phyloP scores from a whole-genome alignment of 35 echinoderm and acorn worm species.

The Heliocidaris erythrogramma region DNA sequence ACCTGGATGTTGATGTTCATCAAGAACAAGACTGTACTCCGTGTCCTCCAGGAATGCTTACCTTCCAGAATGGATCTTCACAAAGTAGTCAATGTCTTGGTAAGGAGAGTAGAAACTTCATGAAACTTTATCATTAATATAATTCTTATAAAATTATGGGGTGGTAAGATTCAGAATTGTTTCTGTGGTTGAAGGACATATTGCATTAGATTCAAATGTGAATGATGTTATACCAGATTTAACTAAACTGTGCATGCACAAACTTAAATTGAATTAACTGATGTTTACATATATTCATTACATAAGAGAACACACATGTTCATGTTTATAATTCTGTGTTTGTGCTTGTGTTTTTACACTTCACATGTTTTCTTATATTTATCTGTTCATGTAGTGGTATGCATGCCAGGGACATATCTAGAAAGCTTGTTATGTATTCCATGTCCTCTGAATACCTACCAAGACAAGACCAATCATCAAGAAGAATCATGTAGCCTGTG shows the following conservation, averaged over 20 bases:
- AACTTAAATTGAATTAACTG: neutral
- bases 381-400: neutral
- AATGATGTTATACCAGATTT: neutral
- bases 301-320: neutral
- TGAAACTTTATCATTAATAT: no score
- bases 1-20: neutral
- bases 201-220: neutral
- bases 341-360: neutral
- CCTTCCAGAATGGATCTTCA: neutral
- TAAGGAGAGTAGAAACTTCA: neutral
- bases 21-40: neutral
- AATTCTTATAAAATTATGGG: neutral
- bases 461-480: neutral
- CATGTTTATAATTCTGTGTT: neutral
- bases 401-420: neutral
- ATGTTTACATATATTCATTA: neutral
- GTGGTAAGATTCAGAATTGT: neutral
- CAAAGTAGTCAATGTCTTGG: neutral
- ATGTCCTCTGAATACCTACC: neutral
- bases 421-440: neutral
- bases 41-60: neutral
- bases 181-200: neutral
- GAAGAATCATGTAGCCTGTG: neutral
- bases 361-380: neutral
- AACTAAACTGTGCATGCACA: neutral